Conservation (phyloP, 2,888 invertebrate species). For the Rotaria sp. region DNA sequence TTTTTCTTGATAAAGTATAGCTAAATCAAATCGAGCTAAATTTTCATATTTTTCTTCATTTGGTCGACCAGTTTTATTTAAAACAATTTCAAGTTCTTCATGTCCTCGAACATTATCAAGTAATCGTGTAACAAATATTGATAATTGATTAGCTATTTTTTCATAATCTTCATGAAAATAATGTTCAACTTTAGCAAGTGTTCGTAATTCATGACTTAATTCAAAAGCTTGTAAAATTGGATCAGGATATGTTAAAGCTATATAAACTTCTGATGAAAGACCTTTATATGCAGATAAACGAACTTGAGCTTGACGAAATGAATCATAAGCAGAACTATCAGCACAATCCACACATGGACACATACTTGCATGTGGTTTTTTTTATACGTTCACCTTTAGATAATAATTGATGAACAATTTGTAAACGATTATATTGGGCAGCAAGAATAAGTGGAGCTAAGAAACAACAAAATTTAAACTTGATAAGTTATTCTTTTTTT, state of each 20-base stretch:
- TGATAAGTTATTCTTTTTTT: too few species aligned
- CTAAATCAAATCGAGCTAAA: conserved; percentile 50
- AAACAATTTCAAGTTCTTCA: conserved; percentile 50
- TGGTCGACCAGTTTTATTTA: conserved; percentile 48
- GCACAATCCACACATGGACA: conserved; percentile 49
- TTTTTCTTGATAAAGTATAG: conserved; percentile 50
- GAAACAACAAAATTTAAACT: not conserved
- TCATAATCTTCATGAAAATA: conserved; percentile 48
- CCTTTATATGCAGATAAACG: conserved; percentile 51
- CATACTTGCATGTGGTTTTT: conserved; percentile 50
- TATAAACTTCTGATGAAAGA: conserved; percentile 51
- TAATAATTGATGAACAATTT: conserved; percentile 46
- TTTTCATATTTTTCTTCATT: conserved; percentile 46
- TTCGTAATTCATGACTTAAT: conserved; percentile 47
- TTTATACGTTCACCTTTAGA: conserved; percentile 49
- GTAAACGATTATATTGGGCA: conserved; percentile 51
- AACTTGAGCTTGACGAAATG: conserved; percentile 50
- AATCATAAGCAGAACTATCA: conserved; percentile 49
- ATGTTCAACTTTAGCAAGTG: conserved; percentile 46
- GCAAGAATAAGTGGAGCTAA: conserved; percentile 49
- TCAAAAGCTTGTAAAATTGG: conserved; percentile 51
- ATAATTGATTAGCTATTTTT: conserved; percentile 47
- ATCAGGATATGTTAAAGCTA: conserved; percentile 51
- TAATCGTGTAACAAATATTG: conserved; percentile 50
- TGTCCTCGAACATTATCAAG: conserved; percentile 51